These are phyloP conservation scores for Eudyptes chrysolophus DNA, from an alignment of 2,113 vertebrate species.

Conservation along the genomic window DNA sequence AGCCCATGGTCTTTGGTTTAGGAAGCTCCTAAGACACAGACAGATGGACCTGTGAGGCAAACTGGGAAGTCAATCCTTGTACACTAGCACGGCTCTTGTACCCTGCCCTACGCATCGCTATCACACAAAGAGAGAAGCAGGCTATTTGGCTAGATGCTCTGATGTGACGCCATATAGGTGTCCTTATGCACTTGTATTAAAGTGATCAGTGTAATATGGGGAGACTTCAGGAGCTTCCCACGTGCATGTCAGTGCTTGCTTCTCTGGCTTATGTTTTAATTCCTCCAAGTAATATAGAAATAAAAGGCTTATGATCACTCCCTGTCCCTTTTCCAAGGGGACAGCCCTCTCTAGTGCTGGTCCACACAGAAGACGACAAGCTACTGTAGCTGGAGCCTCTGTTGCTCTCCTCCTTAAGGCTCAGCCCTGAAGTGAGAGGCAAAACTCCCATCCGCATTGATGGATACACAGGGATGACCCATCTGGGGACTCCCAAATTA, in stretches of 20 bases:
- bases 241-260: not conserved
- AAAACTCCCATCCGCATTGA: not conserved
- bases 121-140: not conserved
- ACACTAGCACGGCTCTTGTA: not conserved
- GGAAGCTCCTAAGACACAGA: not conserved
- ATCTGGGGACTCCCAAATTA: too few relatives aligned
- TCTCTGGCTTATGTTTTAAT: not conserved
- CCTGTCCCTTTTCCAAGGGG: not conserved
- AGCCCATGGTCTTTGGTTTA: not conserved
- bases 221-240: not conserved
- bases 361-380: not conserved
- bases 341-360: not conserved
- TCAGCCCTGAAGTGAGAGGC: not conserved
- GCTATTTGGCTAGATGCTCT: not conserved
- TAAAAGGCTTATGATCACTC: not conserved
- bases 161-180: accelerated
- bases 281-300: not conserved
- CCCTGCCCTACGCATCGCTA: accelerated
- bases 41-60: not conserved
- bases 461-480: not conserved
- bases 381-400: not conserved
- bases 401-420: not conserved
- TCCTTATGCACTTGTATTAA: not conserved
- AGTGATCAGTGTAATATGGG: not conserved
- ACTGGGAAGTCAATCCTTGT: not conserved